Evolutionary conservation across 30 jellyfish, hydroid and myxozoan genomes (phyloP).

Genomic region (Haliclystus octoradiatus): DNA sequence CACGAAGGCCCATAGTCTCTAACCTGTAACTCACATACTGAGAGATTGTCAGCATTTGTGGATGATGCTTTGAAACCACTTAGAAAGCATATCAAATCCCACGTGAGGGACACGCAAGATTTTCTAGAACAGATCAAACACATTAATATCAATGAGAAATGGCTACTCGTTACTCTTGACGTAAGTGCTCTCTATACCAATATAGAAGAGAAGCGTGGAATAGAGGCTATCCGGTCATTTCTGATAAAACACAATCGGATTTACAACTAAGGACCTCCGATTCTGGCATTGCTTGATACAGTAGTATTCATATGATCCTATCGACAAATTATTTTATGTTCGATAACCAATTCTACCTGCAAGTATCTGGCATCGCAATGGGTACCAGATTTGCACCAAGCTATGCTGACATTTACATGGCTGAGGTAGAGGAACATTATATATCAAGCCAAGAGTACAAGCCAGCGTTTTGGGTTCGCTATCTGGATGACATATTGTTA

Average conservation of each 20-base stretch:
- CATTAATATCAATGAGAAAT: background rate
- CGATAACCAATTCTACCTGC: slow-evolving; percentile 12
- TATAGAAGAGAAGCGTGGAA: slow-evolving; percentile 3
- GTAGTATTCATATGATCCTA: slow-evolving; percentile 5
- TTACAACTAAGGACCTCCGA: slow-evolving; percentile 1
- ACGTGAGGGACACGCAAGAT: slow-evolving; percentile 11
- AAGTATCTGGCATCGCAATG: slow-evolving; percentile 24
- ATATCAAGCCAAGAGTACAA: too few species aligned
- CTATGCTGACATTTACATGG: slow-evolving; percentile 29
- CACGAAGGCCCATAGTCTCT: too few species aligned
- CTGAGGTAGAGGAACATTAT: slow-evolving; percentile 29
- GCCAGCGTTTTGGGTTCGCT: slow-evolving; percentile 16
- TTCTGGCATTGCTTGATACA: background rate
- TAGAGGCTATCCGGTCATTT: slow-evolving; percentile 4
- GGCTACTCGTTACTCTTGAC: slow-evolving; percentile 7
- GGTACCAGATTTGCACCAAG: slow-evolving; percentile 42
- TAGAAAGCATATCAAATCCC: background rate
- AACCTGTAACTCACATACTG: too few species aligned
- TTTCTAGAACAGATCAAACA: slow-evolving; percentile 9
- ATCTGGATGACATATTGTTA: slow-evolving; percentile 30
- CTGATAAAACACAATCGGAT: slow-evolving; percentile 12
- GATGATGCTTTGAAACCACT: too few species aligned
- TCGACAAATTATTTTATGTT: too few species aligned
- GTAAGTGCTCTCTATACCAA: slow-evolving; percentile 10
- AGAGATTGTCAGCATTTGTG: too few species aligned